Evolutionary conservation across 2,888 invertebrate genomes (phyloP), one percentile per base, ranked within the genome.

Genomic region (Ichneumoninae sp.): DNA sequence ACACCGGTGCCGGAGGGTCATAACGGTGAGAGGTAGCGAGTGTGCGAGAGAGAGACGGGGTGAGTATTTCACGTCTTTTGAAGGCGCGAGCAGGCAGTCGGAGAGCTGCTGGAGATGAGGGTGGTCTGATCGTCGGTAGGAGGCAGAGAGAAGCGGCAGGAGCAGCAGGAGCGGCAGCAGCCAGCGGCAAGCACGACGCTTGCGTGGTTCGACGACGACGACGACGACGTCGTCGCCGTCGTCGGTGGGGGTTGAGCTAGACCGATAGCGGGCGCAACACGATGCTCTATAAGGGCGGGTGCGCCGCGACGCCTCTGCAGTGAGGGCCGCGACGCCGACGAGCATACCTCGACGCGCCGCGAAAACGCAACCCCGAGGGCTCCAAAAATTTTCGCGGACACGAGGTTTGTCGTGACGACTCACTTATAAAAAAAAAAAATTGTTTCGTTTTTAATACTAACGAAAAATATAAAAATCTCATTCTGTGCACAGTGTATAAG

Each of bases 271-370:
- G 90, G 89, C 90, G 90, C 91, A 91, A 90, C 91, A 90, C 90
- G 90, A 88, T 90, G 91, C 90, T 85, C 87, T 93, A 93, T 93
- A 93, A 93, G 93, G 93, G 93, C 92, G 93, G 93, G 91, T 92
- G 93, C 92, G 92, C 90, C 91, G 90, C 90, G 87, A 88, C 91
- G 91, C 87, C 91, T 92, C 93, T 91, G 93, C 93, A 93, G 93
- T 93, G 89, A 92, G 92, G 91, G 92, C 89, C 92, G 92, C 91
- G 93, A 92, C 93, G 92, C 90, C 91, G 90, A 83, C 81, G 85
- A 78, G 66, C 52, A 60, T 47, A 85, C 54, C 57, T 80, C 81
- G 81, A 78, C 68, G 69, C 33, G n/a, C 40, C 36, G 44, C 65
- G 75, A 13, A 52, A 57, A 71, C 69, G 33, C 33, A 57, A 66